phyloP scores from a whole-genome alignment of 2,113 vertebrate species.

The Neogobius melanostomus region DNA sequence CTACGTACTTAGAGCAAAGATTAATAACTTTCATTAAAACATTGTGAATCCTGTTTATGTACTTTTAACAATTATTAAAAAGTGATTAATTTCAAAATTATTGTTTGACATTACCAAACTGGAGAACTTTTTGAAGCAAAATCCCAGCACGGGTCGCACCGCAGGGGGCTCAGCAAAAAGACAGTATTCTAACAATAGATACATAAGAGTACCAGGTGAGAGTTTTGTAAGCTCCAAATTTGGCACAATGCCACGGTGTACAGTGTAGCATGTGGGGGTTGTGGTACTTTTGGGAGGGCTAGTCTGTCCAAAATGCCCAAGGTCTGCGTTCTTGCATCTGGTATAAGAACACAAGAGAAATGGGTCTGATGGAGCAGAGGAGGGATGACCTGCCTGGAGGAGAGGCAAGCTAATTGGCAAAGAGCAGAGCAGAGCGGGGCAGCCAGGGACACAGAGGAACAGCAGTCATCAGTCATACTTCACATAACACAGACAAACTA shows the following conservation, averaged over 20 bases:
- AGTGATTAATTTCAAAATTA: not conserved
- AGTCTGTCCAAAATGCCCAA: conserved; percentile 35
- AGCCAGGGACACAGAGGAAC: conserved; percentile 49
- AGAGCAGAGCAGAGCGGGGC: conserved; percentile 43
- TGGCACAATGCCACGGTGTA: conserved; percentile 51
- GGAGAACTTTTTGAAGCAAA: not conserved
- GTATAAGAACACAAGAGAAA: conserved; percentile 40
- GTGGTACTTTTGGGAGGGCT: conserved; percentile 34
- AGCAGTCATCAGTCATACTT: conserved; percentile 62
- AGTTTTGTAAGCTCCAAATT: conserved; percentile 34
- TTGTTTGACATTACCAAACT: not conserved
- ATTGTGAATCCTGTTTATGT: not conserved
- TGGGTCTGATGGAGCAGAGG: conserved; percentile 30
- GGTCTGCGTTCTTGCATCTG: conserved; percentile 38
- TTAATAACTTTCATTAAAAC: not conserved
- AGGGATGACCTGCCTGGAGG: conserved; percentile 53
- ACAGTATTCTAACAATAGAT: conserved; percentile 20
- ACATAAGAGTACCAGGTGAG: conserved; percentile 14
- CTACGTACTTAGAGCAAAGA: too few relatives aligned
- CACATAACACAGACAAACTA: conserved; percentile 31
- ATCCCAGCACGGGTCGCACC: not conserved
- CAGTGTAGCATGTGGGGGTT: conserved; percentile 37
- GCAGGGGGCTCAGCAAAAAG: conserved; percentile 1
- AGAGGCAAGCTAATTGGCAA: conserved; percentile 68
- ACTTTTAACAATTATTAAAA: not conserved